Evolutionary conservation across 2,797 vertebrate species (phyloP).

Genomic region (Coilia nasus): DNA sequence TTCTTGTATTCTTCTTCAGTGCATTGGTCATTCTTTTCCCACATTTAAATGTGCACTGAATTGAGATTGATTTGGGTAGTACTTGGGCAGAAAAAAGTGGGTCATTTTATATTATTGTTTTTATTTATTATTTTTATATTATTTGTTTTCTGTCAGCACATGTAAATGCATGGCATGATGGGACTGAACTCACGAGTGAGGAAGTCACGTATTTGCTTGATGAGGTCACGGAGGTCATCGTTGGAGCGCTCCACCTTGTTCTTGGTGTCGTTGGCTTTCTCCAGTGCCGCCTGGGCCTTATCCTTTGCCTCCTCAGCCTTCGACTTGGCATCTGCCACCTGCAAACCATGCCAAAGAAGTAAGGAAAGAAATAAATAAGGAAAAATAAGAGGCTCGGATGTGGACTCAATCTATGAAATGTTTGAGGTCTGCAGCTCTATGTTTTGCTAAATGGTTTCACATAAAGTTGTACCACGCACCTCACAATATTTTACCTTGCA

Average conservation of each 20-base stretch:
- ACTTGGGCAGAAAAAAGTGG: too few species aligned
- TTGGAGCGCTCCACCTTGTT: slow-evolving; percentile 89
- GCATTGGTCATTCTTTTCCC: too few species aligned
- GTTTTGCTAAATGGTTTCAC: too few species aligned
- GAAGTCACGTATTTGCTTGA: slow-evolving; percentile 92
- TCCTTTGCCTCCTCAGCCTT: slow-evolving; percentile 87
- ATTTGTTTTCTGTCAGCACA: neutral
- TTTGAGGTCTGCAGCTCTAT: neutral
- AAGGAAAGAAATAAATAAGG: neutral
- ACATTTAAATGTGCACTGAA: neutral
- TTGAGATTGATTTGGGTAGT: neutral
- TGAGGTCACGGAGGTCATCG: slow-evolving; percentile 91
- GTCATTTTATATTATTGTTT: neutral
- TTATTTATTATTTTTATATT: neutral
- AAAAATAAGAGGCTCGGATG: neutral
- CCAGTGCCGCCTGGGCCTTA: slow-evolving; percentile 84
- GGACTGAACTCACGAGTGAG: slow-evolving; percentile 86
- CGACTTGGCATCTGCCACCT: slow-evolving; percentile 89
- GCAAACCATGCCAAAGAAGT: slow-evolving; percentile 34
- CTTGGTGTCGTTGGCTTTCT: slow-evolving; percentile 88
- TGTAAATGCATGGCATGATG: neutral
- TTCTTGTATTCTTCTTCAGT: neutral
- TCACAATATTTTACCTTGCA: too few species aligned
- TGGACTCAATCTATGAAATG: neutral
- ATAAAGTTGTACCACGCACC: too few species aligned